Conservation (phyloP, 2,113 vertebrate genomes). For the Rynchops niger region DNA sequence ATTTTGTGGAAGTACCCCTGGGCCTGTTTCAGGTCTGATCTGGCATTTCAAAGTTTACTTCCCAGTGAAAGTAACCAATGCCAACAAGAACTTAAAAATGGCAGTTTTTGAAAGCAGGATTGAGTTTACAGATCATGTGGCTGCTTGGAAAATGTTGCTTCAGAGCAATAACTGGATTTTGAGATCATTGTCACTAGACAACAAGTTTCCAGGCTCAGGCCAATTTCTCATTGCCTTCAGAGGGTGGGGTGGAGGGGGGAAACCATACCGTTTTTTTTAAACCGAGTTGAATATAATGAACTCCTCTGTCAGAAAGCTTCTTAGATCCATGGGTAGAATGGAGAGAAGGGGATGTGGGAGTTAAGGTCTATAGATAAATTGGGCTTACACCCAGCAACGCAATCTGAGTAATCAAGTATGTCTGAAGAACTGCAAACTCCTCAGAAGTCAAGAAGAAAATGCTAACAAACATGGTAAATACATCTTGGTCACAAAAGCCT, state of each 20-base stretch:
- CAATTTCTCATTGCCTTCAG: background rate
- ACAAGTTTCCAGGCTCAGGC: background rate
- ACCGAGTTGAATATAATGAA: background rate
- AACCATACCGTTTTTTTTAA: background rate
- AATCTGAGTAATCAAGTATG: background rate
- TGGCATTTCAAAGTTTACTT: background rate
- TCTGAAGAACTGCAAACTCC: background rate
- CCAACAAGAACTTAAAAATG: background rate
- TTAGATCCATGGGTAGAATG: background rate
- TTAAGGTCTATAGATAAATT: background rate
- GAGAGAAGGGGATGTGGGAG: background rate
- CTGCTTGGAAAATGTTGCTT: background rate
- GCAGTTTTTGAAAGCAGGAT: background rate
- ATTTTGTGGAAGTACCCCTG: background rate
- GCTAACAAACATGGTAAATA: background rate
- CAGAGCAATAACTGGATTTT: background rate
- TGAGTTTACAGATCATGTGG: background rate
- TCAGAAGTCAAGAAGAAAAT: conserved; percentile 26
- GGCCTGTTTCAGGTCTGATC: background rate
- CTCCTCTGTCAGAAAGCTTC: background rate
- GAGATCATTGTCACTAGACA: background rate
- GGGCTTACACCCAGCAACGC: background rate
- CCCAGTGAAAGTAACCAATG: background rate
- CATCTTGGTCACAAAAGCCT: conserved; percentile 23
- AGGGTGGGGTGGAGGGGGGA: background rate